Evolutionary conservation across 2,797 vertebrate species (phyloP).

Genomic region (Cirrhinus mrigala): DNA sequence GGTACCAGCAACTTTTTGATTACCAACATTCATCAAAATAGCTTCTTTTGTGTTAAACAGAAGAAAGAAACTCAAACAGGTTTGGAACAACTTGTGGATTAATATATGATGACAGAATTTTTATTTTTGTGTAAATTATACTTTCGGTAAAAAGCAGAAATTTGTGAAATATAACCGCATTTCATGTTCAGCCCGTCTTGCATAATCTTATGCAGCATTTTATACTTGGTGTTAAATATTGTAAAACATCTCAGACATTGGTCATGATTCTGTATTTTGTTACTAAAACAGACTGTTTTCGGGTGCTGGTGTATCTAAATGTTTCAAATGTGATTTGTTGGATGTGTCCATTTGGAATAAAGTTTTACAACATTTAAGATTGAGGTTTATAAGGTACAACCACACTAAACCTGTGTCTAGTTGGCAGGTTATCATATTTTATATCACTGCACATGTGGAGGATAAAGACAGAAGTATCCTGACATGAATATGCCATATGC

Average conservation of each 20-base stretch:
- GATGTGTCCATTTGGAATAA: conserved; percentile 9
- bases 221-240: conserved; percentile 1
- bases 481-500: conserved; percentile 46
- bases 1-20: neutral
- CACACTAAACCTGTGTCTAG: conserved; percentile 15
- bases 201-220: neutral
- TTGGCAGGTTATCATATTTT: neutral
- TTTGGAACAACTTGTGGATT: neutral
- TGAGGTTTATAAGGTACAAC: conserved; percentile 27
- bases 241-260: neutral
- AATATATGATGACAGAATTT: neutral
- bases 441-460: conserved; percentile 15
- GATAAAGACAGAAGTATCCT: neutral
- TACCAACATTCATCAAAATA: neutral
- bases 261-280: conserved; percentile 16
- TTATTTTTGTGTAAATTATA: neutral
- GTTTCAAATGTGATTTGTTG: conserved; percentile 12
- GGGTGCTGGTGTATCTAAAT: conserved; percentile 16
- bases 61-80: neutral
- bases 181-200: neutral
- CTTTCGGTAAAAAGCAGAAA: neutral
- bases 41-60: neutral
- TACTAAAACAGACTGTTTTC: conserved; percentile 23
- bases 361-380: conserved; percentile 25
- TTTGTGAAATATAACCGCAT: neutral